These are phyloP conservation scores for Rhinogobio ventralis DNA, from an alignment of 2,797 vertebrate species.

Conservation along the genomic window DNA sequence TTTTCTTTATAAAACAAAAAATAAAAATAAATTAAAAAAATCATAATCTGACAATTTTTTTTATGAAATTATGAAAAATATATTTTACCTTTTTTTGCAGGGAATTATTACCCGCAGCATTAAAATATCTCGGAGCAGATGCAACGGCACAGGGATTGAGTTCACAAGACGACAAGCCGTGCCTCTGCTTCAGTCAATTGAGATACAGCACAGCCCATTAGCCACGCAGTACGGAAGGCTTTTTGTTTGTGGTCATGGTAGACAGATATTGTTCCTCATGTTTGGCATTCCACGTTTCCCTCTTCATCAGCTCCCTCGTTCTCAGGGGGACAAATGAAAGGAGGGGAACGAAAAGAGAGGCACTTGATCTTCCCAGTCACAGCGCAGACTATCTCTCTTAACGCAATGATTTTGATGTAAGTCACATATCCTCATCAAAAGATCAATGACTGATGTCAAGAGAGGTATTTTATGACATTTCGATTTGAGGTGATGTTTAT, in stretches of 20 bases:
- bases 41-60: too few species aligned
- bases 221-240: constrained; percentile 27
- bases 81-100: not conserved
- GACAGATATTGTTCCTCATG: constrained; percentile 42
- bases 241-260: constrained; percentile 44
- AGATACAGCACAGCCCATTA: constrained; percentile 47
- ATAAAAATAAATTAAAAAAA: too few species aligned
- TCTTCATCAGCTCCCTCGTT: constrained; percentile 36
- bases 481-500: constrained; percentile 39
- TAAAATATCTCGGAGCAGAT: not conserved
- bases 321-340: constrained; percentile 31
- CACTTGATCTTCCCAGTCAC: constrained; percentile 28
- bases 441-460: constrained; percentile 48
- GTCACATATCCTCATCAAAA: constrained; percentile 44
- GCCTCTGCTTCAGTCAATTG: constrained; percentile 39
- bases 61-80: too few species aligned
- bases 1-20: too few species aligned
- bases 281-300: constrained; percentile 46
- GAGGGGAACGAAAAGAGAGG: constrained; percentile 23
- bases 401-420: constrained; percentile 47
- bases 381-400: constrained; percentile 18
- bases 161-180: constrained; percentile 19
- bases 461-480: constrained; percentile 48
- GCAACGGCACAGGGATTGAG: constrained; percentile 17
- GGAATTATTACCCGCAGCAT: not conserved